Evolutionary conservation across 1,140 invertebrate species (phyloP).

Genomic region (Scylla paramamosain): DNA sequence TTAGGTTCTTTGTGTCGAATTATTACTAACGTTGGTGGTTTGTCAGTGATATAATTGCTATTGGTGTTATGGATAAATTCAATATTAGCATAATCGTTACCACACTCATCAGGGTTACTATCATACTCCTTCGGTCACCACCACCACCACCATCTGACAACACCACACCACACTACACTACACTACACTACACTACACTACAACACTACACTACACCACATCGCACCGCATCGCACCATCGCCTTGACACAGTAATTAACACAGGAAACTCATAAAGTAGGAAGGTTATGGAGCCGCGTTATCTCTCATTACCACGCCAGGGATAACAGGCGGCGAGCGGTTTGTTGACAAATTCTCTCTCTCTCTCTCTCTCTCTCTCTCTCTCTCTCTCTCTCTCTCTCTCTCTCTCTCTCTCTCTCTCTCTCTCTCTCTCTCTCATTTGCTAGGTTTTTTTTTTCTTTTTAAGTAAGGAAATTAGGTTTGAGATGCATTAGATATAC

Average conservation of each 20-base stretch:
- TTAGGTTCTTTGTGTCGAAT: too few relatives aligned
- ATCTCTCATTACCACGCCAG: constrained; percentile 51
- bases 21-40: too few relatives aligned
- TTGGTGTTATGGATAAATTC: background rate
- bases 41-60: background rate
- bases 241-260: constrained; percentile 55
- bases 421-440: background rate
- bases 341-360: background rate
- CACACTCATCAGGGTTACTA: background rate
- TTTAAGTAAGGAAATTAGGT: too few relatives aligned
- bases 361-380: background rate
- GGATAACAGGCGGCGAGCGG: background rate
- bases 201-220: background rate
- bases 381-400: background rate
- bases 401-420: constrained; percentile 16
- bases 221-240: background rate
- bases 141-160: background rate
- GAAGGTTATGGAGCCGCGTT: constrained; percentile 33
- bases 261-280: constrained; percentile 57
- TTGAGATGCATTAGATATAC: too few relatives aligned
- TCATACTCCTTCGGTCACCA: too few relatives aligned
- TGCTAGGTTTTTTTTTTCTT: too few relatives aligned
- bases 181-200: background rate
- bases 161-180: background rate
- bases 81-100: background rate